A percentile compares a stretch with the other conserved stretches of the same genome.
These are phyloP conservation scores for Notolabrus celidotus DNA, from an alignment of 2,797 vertebrate species.

Conservation along the genomic window DNA sequence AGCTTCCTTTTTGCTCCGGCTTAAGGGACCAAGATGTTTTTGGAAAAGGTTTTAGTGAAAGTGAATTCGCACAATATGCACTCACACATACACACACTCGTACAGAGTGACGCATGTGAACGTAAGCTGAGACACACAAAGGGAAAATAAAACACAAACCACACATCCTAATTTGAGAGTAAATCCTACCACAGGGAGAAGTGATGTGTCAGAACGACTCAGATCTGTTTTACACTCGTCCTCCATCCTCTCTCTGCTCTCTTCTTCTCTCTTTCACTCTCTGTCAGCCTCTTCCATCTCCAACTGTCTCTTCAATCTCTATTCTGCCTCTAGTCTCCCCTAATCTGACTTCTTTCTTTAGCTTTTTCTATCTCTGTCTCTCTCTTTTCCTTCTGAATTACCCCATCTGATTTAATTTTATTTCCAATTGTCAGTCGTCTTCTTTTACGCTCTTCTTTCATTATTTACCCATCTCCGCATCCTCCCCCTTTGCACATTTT, in stretches of 20 bases:
- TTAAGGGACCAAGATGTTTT: constrained; percentile 40
- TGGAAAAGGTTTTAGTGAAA: constrained; percentile 33
- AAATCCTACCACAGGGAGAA: constrained; percentile 64
- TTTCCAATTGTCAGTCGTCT: constrained; percentile 33
- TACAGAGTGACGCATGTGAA: neutral
- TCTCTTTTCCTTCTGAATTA: constrained; percentile 1
- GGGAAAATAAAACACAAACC: constrained; percentile 49
- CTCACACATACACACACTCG: neutral
- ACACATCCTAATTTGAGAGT: constrained; percentile 57
- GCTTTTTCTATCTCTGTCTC: constrained; percentile 61
- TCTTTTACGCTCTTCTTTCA: constrained; percentile 3
- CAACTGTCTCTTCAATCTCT: constrained; percentile 38
- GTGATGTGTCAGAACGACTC: constrained; percentile 63
- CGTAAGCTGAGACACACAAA: constrained; percentile 32
- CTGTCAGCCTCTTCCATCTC: constrained; percentile 55
- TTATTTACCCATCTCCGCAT: constrained; percentile 16
- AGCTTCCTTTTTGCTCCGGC: constrained; percentile 58
- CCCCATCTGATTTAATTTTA: neutral
- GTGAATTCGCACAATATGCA: constrained; percentile 22
- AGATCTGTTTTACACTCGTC: constrained; percentile 54
- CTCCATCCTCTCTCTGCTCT: constrained; percentile 35
- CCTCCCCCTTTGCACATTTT: constrained; percentile 43
- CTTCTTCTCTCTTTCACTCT: constrained; percentile 41
- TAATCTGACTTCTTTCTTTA: constrained; percentile 56
- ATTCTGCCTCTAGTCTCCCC: constrained; percentile 22